Percentiles rank a stretch among this genome's conserved stretches.
These are phyloP conservation scores for Cantharis rufa DNA, from an alignment of 2,888 invertebrate genomes.

Conservation along the genomic window DNA sequence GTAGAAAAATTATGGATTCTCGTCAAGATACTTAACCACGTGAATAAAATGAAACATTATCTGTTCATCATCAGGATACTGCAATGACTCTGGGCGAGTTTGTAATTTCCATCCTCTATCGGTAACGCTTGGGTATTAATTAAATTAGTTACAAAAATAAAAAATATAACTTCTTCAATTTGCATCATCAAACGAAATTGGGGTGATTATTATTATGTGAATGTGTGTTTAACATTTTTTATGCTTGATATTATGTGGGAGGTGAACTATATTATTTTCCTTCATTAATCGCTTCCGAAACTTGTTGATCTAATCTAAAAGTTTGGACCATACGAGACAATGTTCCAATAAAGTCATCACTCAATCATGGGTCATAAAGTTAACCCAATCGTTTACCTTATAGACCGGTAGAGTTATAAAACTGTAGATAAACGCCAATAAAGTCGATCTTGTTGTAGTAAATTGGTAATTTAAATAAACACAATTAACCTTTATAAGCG, in stretches of 20 bases:
- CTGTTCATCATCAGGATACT: neutral
- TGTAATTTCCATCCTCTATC: neutral
- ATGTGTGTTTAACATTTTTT: neutral
- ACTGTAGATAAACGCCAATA: constrained; percentile 7
- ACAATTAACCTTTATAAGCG: neutral
- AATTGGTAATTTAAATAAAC: neutral
- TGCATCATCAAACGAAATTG: neutral
- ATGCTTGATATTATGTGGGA: neutral
- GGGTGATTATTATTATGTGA: neutral
- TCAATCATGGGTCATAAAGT: constrained; percentile 36
- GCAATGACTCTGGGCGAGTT: neutral
- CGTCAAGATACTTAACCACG: neutral
- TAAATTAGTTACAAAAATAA: neutral
- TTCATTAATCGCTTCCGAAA: constrained; percentile 28
- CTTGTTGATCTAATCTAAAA: constrained; percentile 30
- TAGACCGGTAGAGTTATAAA: constrained; percentile 21
- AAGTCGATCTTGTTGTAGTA: neutral
- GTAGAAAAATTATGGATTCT: neutral
- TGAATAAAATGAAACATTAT: neutral
- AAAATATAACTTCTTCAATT: neutral
- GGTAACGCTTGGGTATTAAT: neutral
- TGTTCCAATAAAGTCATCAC: constrained; percentile 36
- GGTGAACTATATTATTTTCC: neutral
- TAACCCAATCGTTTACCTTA: constrained; percentile 25
- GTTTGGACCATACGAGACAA: constrained; percentile 19